Evolutionary conservation across 2,113 vertebrate species (phyloP), one percentile per base, ranked within the genome.

Genomic region (Miniopterus natalensis): DNA sequence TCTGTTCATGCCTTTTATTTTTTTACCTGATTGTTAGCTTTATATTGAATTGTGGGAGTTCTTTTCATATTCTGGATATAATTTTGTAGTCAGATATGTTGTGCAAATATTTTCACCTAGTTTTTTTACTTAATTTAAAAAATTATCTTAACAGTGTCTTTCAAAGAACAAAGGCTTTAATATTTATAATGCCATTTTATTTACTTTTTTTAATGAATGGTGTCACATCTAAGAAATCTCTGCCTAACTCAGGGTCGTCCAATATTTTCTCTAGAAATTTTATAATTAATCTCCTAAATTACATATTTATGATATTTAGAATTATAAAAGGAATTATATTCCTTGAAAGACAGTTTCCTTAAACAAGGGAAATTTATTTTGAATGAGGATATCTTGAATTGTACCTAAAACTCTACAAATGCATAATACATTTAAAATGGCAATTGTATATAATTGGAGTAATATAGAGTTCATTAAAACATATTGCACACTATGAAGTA

Each of bases 301-400:
- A 73, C 3, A 68, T 95, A 83, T 88, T 75, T 25, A 70, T 31
- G 2, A 0, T 80, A 88, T 3, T 78, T 57, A 47, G 10, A 89
- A 95, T 86, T 73, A 66, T 55, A 66, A 77, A 88, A 23, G 15
- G 3, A 3, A 27, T 49, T 94, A 3, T 79, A 36, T 79, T 89
- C 84, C 84, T 91, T 14, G 18, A 83, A 91, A 90, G 27, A 65
- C 3, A 51, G n/a, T n/a, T 86, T 84, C 91, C 3, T n/a, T 40
- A 75, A 78, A 25, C 21, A 78, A 80, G 6, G 29, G 92, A 92
- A 90, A 53, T 23, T 92, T 90, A 68, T 49, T 96, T 68, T 90
- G 51, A 95, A 66, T 77, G 15, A 11, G 51, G 11, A 84, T 70
- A 84, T 29, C 5, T 74, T 83, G 5, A 89, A 70, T 12, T 68